Evolutionary conservation across 2,113 vertebrate species (phyloP).

Genomic region (Trematomus loennbergii): DNA sequence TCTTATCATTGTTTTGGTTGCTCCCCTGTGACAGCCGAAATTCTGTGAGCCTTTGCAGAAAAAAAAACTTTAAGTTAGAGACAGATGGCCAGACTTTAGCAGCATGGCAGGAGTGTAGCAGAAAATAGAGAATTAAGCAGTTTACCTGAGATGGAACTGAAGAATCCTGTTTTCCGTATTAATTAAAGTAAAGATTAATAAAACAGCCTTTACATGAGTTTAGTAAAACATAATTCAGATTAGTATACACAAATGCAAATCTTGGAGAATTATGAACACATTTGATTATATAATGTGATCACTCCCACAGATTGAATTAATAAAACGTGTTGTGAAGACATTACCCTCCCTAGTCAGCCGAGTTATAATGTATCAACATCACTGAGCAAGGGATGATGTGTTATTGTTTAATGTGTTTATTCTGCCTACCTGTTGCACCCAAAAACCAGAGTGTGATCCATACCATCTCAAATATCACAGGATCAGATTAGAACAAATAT

Average conservation of each 20-base stretch:
- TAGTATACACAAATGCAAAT: too few species aligned
- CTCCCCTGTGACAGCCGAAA: not conserved
- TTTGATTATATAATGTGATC: not conserved
- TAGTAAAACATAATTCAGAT: too few species aligned
- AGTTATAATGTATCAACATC: slow-evolving; percentile 8
- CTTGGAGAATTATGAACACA: not conserved
- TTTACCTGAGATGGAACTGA: not conserved
- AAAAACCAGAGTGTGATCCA: slow-evolving; percentile 3
- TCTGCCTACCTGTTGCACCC: too few species aligned
- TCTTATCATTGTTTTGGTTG: not conserved
- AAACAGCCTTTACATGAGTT: too few species aligned
- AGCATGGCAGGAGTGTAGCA: not conserved
- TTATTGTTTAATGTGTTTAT: slow-evolving; percentile 16
- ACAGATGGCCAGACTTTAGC: not conserved
- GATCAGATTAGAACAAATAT: slow-evolving; percentile 21
- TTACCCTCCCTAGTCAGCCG: not conserved
- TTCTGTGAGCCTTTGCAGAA: not conserved
- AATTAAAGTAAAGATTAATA: too few species aligned
- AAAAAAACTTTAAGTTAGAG: not conserved
- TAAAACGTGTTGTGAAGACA: not conserved
- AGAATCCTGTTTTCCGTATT: not conserved
- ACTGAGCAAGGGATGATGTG: slow-evolving; percentile 7
- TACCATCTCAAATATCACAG: slow-evolving; percentile 1
- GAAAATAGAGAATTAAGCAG: not conserved
- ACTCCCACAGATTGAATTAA: not conserved